These are phyloP conservation scores for Fistularia tabacaria DNA, from an alignment of 2,797 vertebrate species.

Conservation along the genomic window DNA sequence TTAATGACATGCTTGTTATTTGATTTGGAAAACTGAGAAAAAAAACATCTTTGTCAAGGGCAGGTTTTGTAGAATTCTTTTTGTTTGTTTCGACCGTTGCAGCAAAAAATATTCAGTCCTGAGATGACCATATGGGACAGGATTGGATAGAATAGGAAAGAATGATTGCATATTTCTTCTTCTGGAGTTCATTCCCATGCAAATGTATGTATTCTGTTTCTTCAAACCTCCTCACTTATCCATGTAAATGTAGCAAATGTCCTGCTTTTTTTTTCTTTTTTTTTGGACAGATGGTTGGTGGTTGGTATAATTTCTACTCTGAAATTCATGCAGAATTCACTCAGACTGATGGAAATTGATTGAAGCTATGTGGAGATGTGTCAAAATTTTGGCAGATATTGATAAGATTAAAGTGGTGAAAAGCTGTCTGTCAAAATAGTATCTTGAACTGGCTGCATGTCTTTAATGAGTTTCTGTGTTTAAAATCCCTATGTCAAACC, in stretches of 20 bases:
- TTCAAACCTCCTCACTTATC: slow-evolving; percentile 20
- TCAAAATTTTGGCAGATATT: slow-evolving; percentile 46
- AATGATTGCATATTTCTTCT: slow-evolving; percentile 26
- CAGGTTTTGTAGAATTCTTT: slow-evolving; percentile 40
- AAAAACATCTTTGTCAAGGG: slow-evolving; percentile 29
- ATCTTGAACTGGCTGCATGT: slow-evolving; percentile 49
- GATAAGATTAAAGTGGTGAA: slow-evolving; percentile 63
- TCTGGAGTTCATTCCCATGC: slow-evolving; percentile 40
- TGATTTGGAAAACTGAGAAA: slow-evolving; percentile 24
- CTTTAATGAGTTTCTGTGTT: slow-evolving; percentile 35
- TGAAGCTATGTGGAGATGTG: slow-evolving; percentile 32
- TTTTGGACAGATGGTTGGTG: not conserved
- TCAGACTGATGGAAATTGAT: slow-evolving; percentile 37
- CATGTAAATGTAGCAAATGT: slow-evolving; percentile 4
- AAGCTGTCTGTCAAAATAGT: slow-evolving; percentile 48
- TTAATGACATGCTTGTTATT: slow-evolving; percentile 44
- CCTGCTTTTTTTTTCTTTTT: not conserved
- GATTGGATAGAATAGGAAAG: slow-evolving; percentile 31
- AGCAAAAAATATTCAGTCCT: slow-evolving; percentile 29
- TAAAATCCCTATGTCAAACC: slow-evolving; percentile 42
- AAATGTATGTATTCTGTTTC: slow-evolving; percentile 33
- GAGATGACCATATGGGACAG: slow-evolving; percentile 54
- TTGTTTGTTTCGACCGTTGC: slow-evolving; percentile 53
- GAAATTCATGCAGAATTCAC: slow-evolving; percentile 20
- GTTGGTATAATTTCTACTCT: slow-evolving; percentile 12